Evolutionary conservation across 2,113 vertebrate genomes (phyloP).

Genomic region (Takifugu flavidus): DNA sequence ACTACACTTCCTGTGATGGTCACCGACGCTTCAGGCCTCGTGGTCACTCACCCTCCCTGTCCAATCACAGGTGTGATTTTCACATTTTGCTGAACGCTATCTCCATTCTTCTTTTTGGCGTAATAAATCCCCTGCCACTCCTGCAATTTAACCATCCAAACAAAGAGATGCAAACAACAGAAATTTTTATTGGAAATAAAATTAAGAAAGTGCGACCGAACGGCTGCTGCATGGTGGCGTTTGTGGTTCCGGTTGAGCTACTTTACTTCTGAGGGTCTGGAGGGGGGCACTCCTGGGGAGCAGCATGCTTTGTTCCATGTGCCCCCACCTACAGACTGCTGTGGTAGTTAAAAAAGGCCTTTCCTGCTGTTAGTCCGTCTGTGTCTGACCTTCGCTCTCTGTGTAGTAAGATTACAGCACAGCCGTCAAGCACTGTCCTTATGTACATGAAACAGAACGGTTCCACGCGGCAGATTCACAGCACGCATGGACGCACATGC

Average conservation of each 20-base stretch:
- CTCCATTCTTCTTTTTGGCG: constrained; percentile 94
- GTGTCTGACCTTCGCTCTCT: constrained; percentile 72
- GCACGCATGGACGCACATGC: constrained; percentile 25
- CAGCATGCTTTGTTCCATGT: constrained; percentile 61
- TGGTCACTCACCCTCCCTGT: constrained; percentile 91
- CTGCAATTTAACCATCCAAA: constrained; percentile 64
- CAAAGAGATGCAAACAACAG: neutral
- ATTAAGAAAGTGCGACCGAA: neutral
- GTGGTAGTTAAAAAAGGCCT: constrained; percentile 60
- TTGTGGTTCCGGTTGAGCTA: neutral
- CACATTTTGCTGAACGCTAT: constrained; percentile 94
- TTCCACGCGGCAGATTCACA: constrained; percentile 16
- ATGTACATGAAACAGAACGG: constrained; percentile 60
- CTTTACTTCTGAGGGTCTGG: constrained; percentile 41
- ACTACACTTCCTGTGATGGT: too few species aligned
- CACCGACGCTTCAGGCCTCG: too few species aligned
- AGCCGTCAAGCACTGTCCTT: constrained; percentile 40
- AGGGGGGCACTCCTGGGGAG: constrained; percentile 35
- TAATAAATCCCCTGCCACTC: constrained; percentile 98
- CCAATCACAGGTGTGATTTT: constrained; percentile 95
- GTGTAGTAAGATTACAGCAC: constrained; percentile 68
- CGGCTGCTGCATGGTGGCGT: neutral
- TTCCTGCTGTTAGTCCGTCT: constrained; percentile 62
- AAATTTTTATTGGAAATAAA: constrained; percentile 1
- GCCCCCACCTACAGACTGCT: constrained; percentile 31